Evolutionary conservation across 2,113 vertebrate genomes (phyloP), one percentile per base, ranked within the genome.

Genomic region (Passer montanus): DNA sequence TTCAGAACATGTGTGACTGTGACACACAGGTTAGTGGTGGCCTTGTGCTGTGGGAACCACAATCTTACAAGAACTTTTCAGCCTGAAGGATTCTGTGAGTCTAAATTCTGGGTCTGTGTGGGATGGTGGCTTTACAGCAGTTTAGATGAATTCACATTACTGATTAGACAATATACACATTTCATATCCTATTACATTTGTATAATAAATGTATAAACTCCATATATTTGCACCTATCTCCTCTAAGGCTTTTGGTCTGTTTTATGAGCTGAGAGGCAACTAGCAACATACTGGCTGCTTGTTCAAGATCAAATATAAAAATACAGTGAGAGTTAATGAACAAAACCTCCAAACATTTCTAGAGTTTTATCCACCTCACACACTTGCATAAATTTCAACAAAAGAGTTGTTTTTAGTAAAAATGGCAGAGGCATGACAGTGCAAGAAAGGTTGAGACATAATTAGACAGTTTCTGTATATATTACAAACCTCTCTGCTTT

Each of bases 41-140:
- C 28, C 33, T 66, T 46, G 23, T 82, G 70, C 60, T 67, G 39
- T 9, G 16, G 37, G 16, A 58, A 22, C 39, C 30, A 17, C 26
- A 7, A 18, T 22, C n/a, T 53, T n/a, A 30, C 6, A 41, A 50
- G 39, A 41, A 8, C 47, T 68, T 74, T 74, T 30, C 37, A 74
- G 16, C 44, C 60, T 74, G 39, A n/a, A 58, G n/a, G 23, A 74
- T 24, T 66, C 44, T 66, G 8, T 58, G n/a, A 49, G 5, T 37
- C 31, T 4, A 1, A 18, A 7, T 50, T 56, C 58, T 79, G 22
- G 26, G 7, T 47, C 13, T 50, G 0, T 14, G 4, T 35, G 52
- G 67, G 16, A 33, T 26, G 14, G 19, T 43, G 60, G 44, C 41
- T 79, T 86, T 66, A 39, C 58, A 58, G 55, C 56, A 47, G 33